Evolutionary conservation across 2,888 invertebrate species (phyloP), one percentile per base, ranked within the genome.

Genomic region (Glaucopsyche alexis): DNA sequence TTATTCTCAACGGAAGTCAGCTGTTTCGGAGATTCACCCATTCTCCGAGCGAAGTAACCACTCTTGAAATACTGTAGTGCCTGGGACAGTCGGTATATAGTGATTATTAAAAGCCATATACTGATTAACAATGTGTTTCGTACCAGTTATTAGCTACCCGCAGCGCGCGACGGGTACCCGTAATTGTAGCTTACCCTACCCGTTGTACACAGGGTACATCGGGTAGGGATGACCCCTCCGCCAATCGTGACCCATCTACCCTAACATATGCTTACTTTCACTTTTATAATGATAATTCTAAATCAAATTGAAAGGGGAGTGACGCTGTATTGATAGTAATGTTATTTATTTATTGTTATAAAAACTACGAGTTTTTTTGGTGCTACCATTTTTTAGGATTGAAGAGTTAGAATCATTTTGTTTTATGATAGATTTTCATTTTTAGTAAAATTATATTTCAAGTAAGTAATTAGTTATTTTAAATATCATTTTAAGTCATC

Each of bases 211-310:
- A 45, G 65, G 52, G 64, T 67, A 71, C 65, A 60, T 66, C 64
- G 71, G 75, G 74, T 81, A 85, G 88, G 90, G 90, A 86, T 86
- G 86, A 80, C 78, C 88, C 90, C 91, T 82, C 79, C 79, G 77
- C 77, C 71, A 72, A 76, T 81, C 85, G 13, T 47, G 80, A 85
- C 91, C 92, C 91, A 92, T 92, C 86, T 78, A 75, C 76, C 76
- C 81, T 83, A 88, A 90, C 92, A 91, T 92, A 91, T 91, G 91
- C 87, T 89, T 83, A 84, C 85, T 85, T 88, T 91, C 89, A 88
- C 85, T 83, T 86, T 84, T 81, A 78, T 87, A 91, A 91, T 90
- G 91, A 90, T 90, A 89, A 90, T 89, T 86, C 84, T 81, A 81
- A 86, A 83, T 81, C 76, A 82, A 86, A 87, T 87, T 85, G 83